Evolutionary conservation across 2,888 invertebrate genomes (phyloP), one percentile per base, ranked within the genome.

Genomic region (Apodemia mormo): DNA sequence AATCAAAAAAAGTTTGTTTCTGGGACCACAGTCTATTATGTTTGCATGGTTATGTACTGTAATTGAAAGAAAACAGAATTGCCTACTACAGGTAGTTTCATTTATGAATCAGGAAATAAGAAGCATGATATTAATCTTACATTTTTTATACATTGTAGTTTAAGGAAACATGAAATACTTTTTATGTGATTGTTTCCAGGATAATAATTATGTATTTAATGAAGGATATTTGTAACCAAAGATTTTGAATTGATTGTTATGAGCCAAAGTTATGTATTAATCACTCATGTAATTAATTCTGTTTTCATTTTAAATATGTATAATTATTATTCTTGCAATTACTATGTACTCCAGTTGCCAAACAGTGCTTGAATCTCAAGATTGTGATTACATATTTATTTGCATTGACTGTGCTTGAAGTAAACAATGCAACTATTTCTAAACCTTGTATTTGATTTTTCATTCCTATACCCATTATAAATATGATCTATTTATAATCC

Each of bases 341-440:
- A 74, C 64, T 69, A 29, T 74, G 72, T 77, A 80, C 81, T 80
- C 79, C 73, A 76, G 81, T 80, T 80, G 81, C 81, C 81, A 82
- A 82, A 81, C 75, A 74, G 80, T 49, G 49, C 80, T 79, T 80
- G 80, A 80, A 80, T 80, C 79, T 80, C 78, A 71, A 72, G 78
- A 68, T 68, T 77, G 78, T 84, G 81, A 84, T 82, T 87, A 49
- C 14, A 4, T 49, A 85, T 91, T 91, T 90, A 90, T 92, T 91
- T 91, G 92, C 91, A 89, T 61, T 91, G 87, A 85, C 73, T 73
- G 73, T 73, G 92, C 92, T 92, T 92, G 78, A 82, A 78, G 88
- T 82, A 88, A 90, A 90, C 90, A 87, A 86, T 90, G 90, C 88
- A 91, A 89, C 89, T 88, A 85, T 88, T 90, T 86, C 80, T 82